Base-by-base conservation (phyloP, 1,140 invertebrate genomes). In the Galleria mellonella region DNA sequence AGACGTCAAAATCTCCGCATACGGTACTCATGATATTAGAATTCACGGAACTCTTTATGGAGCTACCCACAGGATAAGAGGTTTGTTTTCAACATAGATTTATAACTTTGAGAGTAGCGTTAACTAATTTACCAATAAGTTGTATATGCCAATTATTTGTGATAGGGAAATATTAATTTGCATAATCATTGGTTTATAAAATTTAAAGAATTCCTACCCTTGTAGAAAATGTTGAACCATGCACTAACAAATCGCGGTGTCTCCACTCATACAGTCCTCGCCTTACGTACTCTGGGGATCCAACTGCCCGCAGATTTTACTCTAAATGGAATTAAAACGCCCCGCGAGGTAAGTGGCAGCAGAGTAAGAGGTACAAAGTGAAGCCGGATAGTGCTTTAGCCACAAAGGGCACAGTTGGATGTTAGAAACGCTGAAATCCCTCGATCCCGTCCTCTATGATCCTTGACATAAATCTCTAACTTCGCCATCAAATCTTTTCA, bases 391-490 rank as follows among this genome's bases (percentile, higher is more conserved):
- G 77, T 78, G 77, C 75, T 78, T 64, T 74, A 73, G 60, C 62
- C 71, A 84, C 77, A 84, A 84, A 82, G 77, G 72, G 72, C 72
- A 77, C 74, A 82, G 77, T 75, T 70, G 74, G 72, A 81, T 79
- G 74, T 62, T 70, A 61, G 74, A 68, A 77, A 70, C 67, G 68
- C 73, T 76, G 74, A 75, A 81, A 78, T 77, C 77, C 72, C 72
- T 63, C 72, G 74, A 81, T 82, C 71, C 69, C 72, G 62, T 62
- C 57, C 69, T 82, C 64, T 84, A 84, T 84, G 78, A 77, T 84
- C 81, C 78, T 84, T 84, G 81, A 84, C 78, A 84, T 83, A 81
- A 84, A 84, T 81, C 78, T 84, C 78, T 81, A 81, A 84, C 81
- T 71, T 69, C 74, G 69, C 76, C 77, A 74, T 84, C 78, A 84